These are phyloP conservation scores for Halocynthia roretzi DNA, from an alignment of 23 tunicate genomes.

Conservation along the genomic window DNA sequence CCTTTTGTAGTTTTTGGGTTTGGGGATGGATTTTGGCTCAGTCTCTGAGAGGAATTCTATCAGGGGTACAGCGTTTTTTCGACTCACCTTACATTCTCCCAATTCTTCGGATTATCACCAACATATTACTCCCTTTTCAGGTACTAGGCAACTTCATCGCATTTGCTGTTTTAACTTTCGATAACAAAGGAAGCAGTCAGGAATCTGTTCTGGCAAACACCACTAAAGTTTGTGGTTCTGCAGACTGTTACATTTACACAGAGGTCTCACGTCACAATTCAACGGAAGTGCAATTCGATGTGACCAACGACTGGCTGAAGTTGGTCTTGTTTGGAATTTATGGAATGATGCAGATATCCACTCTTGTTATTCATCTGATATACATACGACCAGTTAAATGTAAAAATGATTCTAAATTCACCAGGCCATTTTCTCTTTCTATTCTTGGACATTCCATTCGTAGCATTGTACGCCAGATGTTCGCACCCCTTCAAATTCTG, in stretches of 20 bases:
- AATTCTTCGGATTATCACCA: too few species aligned
- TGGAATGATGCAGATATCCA: neutral
- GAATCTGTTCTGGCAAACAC: neutral
- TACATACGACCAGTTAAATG: too few species aligned
- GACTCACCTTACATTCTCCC: too few species aligned
- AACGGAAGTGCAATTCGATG: neutral
- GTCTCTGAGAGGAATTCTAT: too few species aligned
- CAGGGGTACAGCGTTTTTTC: too few species aligned
- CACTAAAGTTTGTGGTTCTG: neutral
- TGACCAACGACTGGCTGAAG: neutral
- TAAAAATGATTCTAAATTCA: too few species aligned
- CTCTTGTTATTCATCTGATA: neutral
- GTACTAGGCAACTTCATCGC: slow-evolving; percentile 14
- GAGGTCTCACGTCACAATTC: neutral
- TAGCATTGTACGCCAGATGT: too few species aligned
- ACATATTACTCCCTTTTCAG: neutral
- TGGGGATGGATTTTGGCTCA: too few species aligned
- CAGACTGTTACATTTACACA: slow-evolving; percentile 16
- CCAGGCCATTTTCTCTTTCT: too few species aligned
- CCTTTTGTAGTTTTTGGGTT: too few species aligned
- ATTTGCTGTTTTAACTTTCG: neutral
- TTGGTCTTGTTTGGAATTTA: slow-evolving; percentile 3
- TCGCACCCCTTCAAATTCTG: slow-evolving; percentile 1
- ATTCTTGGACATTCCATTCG: too few species aligned
- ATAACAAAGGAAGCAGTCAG: neutral